Base-by-base conservation (phyloP, 2,797 vertebrate species). In the Microctenopoma lineatum region DNA sequence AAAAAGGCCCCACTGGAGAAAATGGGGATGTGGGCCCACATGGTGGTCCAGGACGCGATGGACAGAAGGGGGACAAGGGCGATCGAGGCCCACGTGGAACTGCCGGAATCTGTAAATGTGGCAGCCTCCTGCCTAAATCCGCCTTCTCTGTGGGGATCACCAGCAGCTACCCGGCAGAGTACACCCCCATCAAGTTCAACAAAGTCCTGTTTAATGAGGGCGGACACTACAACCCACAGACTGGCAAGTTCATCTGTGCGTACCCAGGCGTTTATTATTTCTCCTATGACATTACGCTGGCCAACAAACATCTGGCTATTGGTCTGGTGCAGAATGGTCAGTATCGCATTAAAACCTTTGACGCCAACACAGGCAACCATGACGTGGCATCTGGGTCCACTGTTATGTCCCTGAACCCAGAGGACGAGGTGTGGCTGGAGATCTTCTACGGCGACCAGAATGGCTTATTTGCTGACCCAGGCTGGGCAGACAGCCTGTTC, bases 351-450 rank as follows among this genome's bases (percentile, higher is more conserved):
- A 98, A 96, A 89, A 99, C 98, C 4, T 99, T 96, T 1, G 98
- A 99, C 0, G 97, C 96, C 0, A 99, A 99, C 92, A 99, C 98
- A 0, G 97, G 98, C 42, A 99, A 99, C 90, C 97, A 99, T 0
- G 97, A 99, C 0, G 96, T 98, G 50, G 97, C 98, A 2, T 99
- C 98, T 0, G 97, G 97, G 15, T 98, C 97, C 58, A 98, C 96
- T 0, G 93, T 96, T 59, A 95, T 98, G 84, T 96, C 94, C 70
- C 94, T 99, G 73, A 96, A 96, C 85, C 95, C 97, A 16, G 98
- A 99, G 70, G 98, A 99, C 0, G 97, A 99, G 87, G 98, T 99
- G 44, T 99, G 98, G 97, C 90, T 99, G 88, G 96, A 99, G 85
- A 99, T 99, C 84, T 99, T 99, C 92, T 99, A 93, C 79, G 81